These are phyloP conservation scores for Mus spretus DNA, from an alignment of 2,797 vertebrate genomes.

Conservation along the genomic window DNA sequence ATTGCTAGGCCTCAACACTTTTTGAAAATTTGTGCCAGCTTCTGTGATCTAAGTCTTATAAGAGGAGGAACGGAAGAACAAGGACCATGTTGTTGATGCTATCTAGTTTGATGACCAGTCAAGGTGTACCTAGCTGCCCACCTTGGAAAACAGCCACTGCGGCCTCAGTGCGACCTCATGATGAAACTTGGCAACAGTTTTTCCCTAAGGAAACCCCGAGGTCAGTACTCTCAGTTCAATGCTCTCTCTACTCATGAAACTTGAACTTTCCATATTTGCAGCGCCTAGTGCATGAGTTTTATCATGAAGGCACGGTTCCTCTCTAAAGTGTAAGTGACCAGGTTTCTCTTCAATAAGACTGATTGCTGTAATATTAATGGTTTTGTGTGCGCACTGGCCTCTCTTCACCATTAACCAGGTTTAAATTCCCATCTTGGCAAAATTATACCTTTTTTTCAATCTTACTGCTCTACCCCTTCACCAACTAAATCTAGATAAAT, in stretches of 20 bases:
- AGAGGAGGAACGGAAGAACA: no score
- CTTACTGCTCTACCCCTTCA: background rate
- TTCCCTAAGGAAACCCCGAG: background rate
- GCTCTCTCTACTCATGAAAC: background rate
- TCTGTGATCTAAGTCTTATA: background rate
- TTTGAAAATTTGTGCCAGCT: background rate
- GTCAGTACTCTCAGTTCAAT: background rate
- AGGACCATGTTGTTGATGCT: background rate
- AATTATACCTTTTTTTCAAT: background rate
- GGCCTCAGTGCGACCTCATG: background rate
- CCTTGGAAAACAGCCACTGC: background rate
- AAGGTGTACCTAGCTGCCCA: background rate
- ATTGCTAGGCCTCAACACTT: no score
- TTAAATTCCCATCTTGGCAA: background rate
- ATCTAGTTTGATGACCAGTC: no score
- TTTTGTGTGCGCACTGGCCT: background rate
- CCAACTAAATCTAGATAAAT: background rate
- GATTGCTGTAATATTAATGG: background rate
- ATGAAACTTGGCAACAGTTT: background rate
- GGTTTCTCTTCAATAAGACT: background rate
- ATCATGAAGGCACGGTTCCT: background rate
- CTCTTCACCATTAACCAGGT: background rate
- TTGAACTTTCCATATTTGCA: no score
- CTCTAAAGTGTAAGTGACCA: background rate
- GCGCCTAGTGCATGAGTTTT: background rate